These are phyloP conservation scores for Drosophila varians DNA, from an alignment of 1,140 invertebrate species.

Conservation along the genomic window DNA sequence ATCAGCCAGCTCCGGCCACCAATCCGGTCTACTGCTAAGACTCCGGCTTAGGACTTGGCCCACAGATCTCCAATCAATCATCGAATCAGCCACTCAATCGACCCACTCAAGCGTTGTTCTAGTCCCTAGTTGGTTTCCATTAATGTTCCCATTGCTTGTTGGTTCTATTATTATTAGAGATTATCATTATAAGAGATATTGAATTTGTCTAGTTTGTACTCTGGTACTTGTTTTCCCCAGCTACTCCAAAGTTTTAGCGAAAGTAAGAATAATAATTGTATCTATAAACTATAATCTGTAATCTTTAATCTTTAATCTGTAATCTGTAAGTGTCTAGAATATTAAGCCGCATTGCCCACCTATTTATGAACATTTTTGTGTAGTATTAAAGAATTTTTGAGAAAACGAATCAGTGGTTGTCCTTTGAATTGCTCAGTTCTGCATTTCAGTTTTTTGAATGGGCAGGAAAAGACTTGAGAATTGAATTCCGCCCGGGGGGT, in stretches of 20 bases:
- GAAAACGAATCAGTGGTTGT: background rate
- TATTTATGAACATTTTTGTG: conserved; percentile 69
- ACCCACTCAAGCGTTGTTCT: conserved; percentile 76
- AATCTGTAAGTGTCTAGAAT: conserved; percentile 12
- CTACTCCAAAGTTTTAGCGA: conserved; percentile 72
- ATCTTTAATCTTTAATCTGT: background rate
- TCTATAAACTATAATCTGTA: background rate
- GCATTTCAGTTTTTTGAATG: background rate
- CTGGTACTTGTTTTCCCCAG: conserved; percentile 65
- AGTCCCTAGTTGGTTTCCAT: conserved; percentile 67
- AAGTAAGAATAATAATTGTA: conserved; percentile 48
- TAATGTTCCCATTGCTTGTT: conserved; percentile 50
- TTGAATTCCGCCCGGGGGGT: background rate
- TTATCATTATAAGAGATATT: conserved; percentile 46
- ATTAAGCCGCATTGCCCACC: conserved; percentile 55
- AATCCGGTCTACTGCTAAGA: conserved; percentile 55
- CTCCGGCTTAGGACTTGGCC: background rate
- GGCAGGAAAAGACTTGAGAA: background rate
- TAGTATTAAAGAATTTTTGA: conserved; percentile 54
- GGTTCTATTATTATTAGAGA: conserved; percentile 44
- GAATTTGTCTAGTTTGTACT: conserved; percentile 54
- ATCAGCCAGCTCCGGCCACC: conserved; percentile 14
- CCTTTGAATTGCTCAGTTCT: background rate
- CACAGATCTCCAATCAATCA: conserved; percentile 12
- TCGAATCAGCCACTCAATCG: conserved; percentile 4